Conservation (phyloP, 2,113 vertebrate species). For the Alligator mississippiensis region DNA sequence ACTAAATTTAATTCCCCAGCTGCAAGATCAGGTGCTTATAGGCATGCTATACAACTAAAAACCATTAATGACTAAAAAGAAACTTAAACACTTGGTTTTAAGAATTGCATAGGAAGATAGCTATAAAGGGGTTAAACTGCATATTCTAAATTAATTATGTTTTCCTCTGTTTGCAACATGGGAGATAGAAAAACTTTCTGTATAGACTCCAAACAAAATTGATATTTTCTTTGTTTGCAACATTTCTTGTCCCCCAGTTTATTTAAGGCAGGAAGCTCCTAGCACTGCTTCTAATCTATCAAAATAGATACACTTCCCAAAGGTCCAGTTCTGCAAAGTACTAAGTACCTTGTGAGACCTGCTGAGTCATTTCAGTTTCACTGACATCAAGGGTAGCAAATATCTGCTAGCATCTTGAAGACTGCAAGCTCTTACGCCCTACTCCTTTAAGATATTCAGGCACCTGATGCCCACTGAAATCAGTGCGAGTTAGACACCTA, state of each 20-base stretch:
- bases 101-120: background rate
- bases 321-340: background rate
- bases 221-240: background rate
- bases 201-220: background rate
- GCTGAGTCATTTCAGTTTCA: background rate
- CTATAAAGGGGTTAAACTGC: background rate
- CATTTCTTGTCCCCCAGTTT: background rate
- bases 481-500: background rate
- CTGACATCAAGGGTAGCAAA: background rate
- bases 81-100: background rate
- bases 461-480: background rate
- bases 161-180: background rate
- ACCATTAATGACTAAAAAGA: background rate
- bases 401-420: background rate
- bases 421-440: background rate
- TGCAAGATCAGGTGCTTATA: background rate
- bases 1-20: accelerated
- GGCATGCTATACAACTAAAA: background rate
- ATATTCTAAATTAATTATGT: background rate
- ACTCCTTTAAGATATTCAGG: background rate
- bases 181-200: background rate
- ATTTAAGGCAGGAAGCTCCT: background rate
- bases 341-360: background rate
- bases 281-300: background rate
- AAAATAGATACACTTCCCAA: background rate